These are phyloP conservation scores for Andrena dorsata DNA, from an alignment of 2,888 invertebrate species.

Conservation along the genomic window DNA sequence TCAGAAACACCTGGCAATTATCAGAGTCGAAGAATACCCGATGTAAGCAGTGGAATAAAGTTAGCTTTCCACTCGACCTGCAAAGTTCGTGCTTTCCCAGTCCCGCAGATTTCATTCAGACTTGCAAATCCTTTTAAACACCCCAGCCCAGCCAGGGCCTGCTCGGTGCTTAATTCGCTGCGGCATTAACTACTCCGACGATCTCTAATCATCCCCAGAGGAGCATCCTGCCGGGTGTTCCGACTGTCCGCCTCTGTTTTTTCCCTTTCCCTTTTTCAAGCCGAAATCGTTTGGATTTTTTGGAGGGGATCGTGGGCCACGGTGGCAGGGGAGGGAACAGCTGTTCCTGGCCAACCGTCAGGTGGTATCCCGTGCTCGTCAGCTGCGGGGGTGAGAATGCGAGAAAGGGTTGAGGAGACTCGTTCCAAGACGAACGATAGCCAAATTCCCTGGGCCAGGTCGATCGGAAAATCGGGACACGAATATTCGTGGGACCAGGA, in stretches of 20 bases:
- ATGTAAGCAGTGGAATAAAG: constrained; percentile 1
- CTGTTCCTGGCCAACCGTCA: constrained; percentile 78
- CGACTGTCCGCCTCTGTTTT: not conserved
- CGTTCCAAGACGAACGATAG: constrained; percentile 21
- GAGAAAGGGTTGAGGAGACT: constrained; percentile 75
- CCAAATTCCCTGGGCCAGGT: constrained; percentile 52
- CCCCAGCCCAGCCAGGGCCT: no score
- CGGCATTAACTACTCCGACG: constrained; percentile 12
- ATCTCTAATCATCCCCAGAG: constrained; percentile 46
- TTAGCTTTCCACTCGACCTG: not conserved
- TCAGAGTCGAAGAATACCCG: not conserved
- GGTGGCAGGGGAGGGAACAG: constrained; percentile 73
- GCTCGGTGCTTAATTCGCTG: constrained; percentile 1
- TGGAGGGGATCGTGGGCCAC: constrained; percentile 41
- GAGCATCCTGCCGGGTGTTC: constrained; percentile 60
- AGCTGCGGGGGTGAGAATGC: constrained; percentile 80
- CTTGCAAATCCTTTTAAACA: constrained; percentile 1
- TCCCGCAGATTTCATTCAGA: not conserved
- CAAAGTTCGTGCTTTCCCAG: not conserved
- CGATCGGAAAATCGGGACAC: constrained; percentile 59
- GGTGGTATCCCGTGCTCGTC: constrained; percentile 78
- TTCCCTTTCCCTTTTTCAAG: constrained; percentile 15
- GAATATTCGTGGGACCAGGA: constrained; percentile 50
- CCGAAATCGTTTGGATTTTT: constrained; percentile 70
- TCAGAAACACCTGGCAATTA: not conserved